A percentile compares a stretch with the other conserved stretches of the same genome.
Conservation (phyloP, 1,140 invertebrate genomes). For the Tetranychus cinnabarinus region DNA sequence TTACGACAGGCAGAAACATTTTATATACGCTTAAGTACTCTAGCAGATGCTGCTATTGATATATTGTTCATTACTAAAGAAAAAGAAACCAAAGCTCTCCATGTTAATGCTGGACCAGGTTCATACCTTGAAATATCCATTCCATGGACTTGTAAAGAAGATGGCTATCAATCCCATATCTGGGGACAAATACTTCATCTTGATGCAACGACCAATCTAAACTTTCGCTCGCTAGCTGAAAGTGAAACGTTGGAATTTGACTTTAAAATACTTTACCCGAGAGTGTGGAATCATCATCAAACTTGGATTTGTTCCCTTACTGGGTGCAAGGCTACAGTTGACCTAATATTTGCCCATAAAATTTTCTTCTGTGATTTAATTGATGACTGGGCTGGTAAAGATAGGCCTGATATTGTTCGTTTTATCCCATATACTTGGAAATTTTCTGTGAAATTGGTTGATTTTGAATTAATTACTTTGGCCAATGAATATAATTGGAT, state of each 20-base stretch:
- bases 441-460: constrained; percentile 66
- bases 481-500: constrained; percentile 98
- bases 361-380: constrained; percentile 85
- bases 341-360: constrained; percentile 79
- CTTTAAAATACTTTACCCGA: constrained; percentile 60
- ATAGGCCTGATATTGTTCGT: constrained; percentile 62
- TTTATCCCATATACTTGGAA: constrained; percentile 96
- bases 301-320: constrained; percentile 70
- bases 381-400: constrained; percentile 83
- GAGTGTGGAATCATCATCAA: constrained; percentile 82
- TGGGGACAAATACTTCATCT: constrained; percentile 74
- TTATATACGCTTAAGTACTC: constrained; percentile 66
- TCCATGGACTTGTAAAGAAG: constrained; percentile 63
- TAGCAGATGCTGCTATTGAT: constrained; percentile 77
- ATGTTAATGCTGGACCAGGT: constrained; percentile 72
- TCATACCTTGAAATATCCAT: constrained; percentile 87
- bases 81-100: constrained; percentile 77
- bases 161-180: constrained; percentile 68
- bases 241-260: constrained; percentile 85
- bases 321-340: constrained; percentile 73
- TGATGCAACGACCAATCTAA: constrained; percentile 74
- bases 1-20: constrained; percentile 66
- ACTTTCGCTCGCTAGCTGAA: constrained; percentile 64
- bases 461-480: constrained; percentile 80
- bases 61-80: constrained; percentile 87